A percentile compares a stretch with the other conserved stretches of the same genome.
These are phyloP conservation scores for Cheilosia variabilis DNA, from an alignment of 2,888 invertebrate genomes.

Conservation along the genomic window DNA sequence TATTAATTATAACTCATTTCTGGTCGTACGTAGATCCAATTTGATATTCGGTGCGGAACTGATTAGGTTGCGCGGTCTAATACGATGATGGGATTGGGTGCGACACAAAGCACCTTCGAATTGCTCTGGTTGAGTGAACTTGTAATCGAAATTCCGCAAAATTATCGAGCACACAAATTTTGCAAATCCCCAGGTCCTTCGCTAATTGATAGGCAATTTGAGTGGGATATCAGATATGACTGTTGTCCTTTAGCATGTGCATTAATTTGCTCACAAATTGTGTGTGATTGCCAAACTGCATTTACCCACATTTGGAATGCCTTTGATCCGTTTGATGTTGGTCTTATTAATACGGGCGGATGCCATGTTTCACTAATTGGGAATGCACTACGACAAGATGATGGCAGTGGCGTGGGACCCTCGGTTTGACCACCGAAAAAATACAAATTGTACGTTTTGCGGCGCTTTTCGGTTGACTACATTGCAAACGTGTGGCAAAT, in stretches of 20 bases:
- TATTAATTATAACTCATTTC: too few species aligned
- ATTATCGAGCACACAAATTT: constrained; percentile 9
- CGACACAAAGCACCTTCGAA: constrained; percentile 3
- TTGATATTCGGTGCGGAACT: constrained; percentile 12
- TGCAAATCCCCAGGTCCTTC: constrained; percentile 4
- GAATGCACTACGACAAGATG: neutral
- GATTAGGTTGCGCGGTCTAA: neutral
- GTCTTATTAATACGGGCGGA: neutral
- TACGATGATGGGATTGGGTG: neutral
- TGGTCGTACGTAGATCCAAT: neutral
- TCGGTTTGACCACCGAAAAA: too few species aligned
- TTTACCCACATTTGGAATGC: neutral
- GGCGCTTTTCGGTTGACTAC: too few species aligned
- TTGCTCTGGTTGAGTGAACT: constrained; percentile 5
- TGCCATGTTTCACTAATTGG: neutral
- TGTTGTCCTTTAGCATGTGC: neutral
- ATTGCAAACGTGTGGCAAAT: too few species aligned
- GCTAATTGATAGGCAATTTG: constrained; percentile 8
- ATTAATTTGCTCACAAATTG: neutral
- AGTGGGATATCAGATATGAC: neutral
- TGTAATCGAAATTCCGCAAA: constrained; percentile 7
- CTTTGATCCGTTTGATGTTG: neutral
- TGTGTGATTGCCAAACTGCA: neutral
- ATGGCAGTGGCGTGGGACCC: too few species aligned
- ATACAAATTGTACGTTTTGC: too few species aligned